These are phyloP conservation scores for Pinna nobilis DNA, from an alignment of 1,140 invertebrate species.

Conservation along the genomic window DNA sequence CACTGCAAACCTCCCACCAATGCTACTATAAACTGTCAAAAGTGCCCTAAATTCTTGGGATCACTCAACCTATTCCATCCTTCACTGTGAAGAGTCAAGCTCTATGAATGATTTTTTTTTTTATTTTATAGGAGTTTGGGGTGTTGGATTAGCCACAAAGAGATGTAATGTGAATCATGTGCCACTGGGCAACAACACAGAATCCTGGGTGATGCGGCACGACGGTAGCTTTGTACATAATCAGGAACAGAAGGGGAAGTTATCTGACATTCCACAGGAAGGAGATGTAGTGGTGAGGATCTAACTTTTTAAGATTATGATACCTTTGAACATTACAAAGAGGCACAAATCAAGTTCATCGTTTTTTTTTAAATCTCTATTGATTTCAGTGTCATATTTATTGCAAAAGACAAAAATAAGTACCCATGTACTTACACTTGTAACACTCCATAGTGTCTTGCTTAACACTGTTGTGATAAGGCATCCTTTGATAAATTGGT, in stretches of 20 bases:
- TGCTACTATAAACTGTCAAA: too few relatives aligned
- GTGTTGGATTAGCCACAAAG: slow-evolving; percentile 92
- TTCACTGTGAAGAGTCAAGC: background rate
- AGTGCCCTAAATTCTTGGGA: too few relatives aligned
- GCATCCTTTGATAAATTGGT: too few relatives aligned
- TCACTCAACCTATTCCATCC: background rate
- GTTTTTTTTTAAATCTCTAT: too few relatives aligned
- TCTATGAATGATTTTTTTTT: background rate
- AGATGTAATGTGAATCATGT: slow-evolving; percentile 90
- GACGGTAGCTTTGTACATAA: slow-evolving; percentile 92
- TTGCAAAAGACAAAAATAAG: too few relatives aligned
- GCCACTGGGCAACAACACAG: slow-evolving; percentile 88
- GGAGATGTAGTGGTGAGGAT: slow-evolving; percentile 91
- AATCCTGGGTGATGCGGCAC: slow-evolving; percentile 95
- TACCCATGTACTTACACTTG: too few relatives aligned
- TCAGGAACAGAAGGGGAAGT: slow-evolving; percentile 85
- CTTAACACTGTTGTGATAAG: too few relatives aligned
- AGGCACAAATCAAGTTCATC: background rate
- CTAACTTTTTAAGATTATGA: background rate
- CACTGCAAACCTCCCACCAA: too few relatives aligned
- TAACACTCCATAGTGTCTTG: too few relatives aligned
- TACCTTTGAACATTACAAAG: background rate
- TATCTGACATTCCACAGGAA: slow-evolving; percentile 84
- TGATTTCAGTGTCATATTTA: too few relatives aligned
- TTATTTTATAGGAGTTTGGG: slow-evolving; percentile 84